A percentile compares a stretch with the other conserved stretches of the same genome.
phyloP scores from a whole-genome alignment of 2,888 invertebrate species.

The Ectemnius continuus region DNA sequence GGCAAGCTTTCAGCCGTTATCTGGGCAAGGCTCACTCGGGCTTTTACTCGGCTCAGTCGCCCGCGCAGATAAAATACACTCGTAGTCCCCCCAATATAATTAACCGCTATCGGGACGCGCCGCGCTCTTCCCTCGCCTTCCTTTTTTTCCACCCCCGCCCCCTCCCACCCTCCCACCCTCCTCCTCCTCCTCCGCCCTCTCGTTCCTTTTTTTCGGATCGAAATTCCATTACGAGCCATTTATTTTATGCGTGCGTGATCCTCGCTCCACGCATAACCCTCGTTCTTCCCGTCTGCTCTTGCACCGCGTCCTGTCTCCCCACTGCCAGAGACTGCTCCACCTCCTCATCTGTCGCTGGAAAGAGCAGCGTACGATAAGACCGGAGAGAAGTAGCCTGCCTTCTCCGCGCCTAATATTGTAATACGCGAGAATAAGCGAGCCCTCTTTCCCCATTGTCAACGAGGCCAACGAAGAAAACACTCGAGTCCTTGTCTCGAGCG shows the following conservation, averaged over 20 bases:
- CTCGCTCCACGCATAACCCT: constrained; percentile 34
- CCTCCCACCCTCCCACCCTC: constrained; percentile 45
- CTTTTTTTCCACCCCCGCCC: constrained; percentile 44
- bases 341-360: constrained; percentile 26
- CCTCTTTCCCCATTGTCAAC: constrained; percentile 8
- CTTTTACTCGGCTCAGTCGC: constrained; percentile 70
- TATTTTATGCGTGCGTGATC: constrained; percentile 68
- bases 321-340: background rate
- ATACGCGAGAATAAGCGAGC: constrained; percentile 49
- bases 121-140: constrained; percentile 32
- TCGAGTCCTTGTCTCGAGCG: too few relatives aligned
- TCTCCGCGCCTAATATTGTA: constrained; percentile 50
- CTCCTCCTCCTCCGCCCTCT: constrained; percentile 26
- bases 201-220: constrained; percentile 49
- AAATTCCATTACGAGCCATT: constrained; percentile 74
- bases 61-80: constrained; percentile 71
- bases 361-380: constrained; percentile 52
- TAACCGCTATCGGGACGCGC: constrained; percentile 63
- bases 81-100: constrained; percentile 66
- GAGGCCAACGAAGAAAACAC: constrained; percentile 39
- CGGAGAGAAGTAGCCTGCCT: constrained; percentile 44
- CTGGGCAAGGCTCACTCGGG: constrained; percentile 71
- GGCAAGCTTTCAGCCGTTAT: constrained; percentile 76
- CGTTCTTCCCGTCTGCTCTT: constrained; percentile 37
- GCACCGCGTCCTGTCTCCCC: constrained; percentile 13